phyloP scores from a whole-genome alignment of 2,888 invertebrate genomes.

The Polylopha cassiicola region DNA sequence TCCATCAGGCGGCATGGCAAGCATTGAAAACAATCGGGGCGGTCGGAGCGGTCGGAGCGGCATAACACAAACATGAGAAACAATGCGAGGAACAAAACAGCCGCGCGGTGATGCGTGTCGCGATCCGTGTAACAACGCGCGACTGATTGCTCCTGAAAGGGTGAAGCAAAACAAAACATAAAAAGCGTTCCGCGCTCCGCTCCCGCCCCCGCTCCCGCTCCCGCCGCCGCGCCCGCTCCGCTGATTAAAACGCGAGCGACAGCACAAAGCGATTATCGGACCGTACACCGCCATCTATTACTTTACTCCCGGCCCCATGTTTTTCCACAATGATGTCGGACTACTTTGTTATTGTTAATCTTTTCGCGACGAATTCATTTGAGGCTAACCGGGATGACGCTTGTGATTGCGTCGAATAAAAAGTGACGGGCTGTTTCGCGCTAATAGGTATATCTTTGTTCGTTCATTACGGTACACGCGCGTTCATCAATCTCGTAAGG shows the following conservation, averaged over 20 bases:
- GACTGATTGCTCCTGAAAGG: conserved; percentile 66
- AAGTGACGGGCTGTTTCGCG: conserved; percentile 16
- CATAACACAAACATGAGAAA: conserved; percentile 34
- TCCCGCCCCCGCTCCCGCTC: no score
- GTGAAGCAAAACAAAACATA: conserved; percentile 54
- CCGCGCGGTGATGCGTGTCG: conserved; percentile 48
- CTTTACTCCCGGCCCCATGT: conserved; percentile 32
- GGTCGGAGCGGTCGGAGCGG: background rate
- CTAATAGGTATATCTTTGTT: conserved; percentile 13
- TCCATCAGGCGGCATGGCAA: no score
- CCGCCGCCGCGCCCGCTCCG: conserved; percentile 40
- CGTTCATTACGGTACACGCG: conserved; percentile 17
- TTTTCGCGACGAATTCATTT: conserved; percentile 31
- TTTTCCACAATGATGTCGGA: conserved; percentile 34
- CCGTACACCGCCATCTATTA: conserved; percentile 53
- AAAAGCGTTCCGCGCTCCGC: conserved; percentile 22
- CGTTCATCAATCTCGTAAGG: no score
- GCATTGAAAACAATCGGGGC: background rate
- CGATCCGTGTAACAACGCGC: conserved; percentile 56
- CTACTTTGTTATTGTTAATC: conserved; percentile 44
- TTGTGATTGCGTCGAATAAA: conserved; percentile 14
- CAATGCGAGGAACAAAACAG: conserved; percentile 30
- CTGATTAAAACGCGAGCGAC: conserved; percentile 63
- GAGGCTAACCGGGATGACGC: conserved; percentile 16
- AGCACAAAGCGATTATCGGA: conserved; percentile 69